Base-by-base conservation (phyloP, 2,888 invertebrate species). In the Callinectes sapidus region DNA sequence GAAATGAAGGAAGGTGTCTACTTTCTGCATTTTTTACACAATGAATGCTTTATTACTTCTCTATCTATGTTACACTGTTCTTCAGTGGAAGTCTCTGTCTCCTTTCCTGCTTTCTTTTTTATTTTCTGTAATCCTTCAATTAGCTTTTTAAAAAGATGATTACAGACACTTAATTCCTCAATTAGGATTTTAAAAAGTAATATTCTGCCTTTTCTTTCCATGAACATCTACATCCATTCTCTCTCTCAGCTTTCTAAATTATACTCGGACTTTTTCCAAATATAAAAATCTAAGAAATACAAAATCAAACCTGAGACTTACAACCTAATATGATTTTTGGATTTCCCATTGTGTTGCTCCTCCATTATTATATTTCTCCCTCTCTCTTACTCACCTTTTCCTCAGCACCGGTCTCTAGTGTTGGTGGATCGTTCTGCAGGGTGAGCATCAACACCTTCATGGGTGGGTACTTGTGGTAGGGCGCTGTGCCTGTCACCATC, bases 391-490 rank as follows among this genome's bases (percentile, higher is more conserved):
- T 13, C 18, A 94, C 94, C 96, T 98, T 99, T 95, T 99, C 98
- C 95, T 99, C 99, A 0, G 99, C 98, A 90, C 97, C 97, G 1
- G 99, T 98, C 95, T 99, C 99, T 95, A 99, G 96, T 86, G 97
- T 98, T 0, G 99, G 99, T 18, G 99, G 99, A 95, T 99, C 99
- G 95, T 99, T 99, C 96, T 99, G 99, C 93, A 99, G 96, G 0
- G 99, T 99, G 95, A 99, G 96, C 99, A 99, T 99, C 92, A 99
- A 96, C 90, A 99, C 97, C 96, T 99, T 99, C 99, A 99, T 99
- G 0, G 99, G 99, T 61, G 99, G 99, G 96, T 98, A 99, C 96
- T 99, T 99, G 96, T 99, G 99, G 96, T 99, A 99, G 0, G 99
- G 99, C 0, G 99, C 99, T 0, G 99, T 99, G 23, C 96, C 96